These are phyloP conservation scores for Apotomis betuletana DNA, from an alignment of 2,888 invertebrate genomes.

Conservation along the genomic window DNA sequence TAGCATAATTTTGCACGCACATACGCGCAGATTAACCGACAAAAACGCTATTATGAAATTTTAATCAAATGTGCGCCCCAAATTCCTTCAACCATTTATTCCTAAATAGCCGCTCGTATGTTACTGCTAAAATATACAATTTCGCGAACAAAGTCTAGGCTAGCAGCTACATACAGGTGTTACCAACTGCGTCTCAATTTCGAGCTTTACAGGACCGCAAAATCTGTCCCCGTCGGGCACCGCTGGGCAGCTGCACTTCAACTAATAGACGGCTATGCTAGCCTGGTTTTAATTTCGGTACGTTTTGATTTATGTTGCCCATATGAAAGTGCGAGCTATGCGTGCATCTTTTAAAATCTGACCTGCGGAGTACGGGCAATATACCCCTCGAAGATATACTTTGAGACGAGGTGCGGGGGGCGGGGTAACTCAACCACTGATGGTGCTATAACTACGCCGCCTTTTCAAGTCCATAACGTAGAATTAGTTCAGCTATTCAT, in stretches of 20 bases:
- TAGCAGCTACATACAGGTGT: constrained; percentile 55
- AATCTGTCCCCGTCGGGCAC: constrained; percentile 70
- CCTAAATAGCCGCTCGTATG: constrained; percentile 40
- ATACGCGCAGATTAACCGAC: background rate
- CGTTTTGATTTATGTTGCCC: constrained; percentile 76
- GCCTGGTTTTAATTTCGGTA: constrained; percentile 75
- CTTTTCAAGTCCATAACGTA: constrained; percentile 67
- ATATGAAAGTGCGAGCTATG: constrained; percentile 71
- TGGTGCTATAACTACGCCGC: constrained; percentile 57
- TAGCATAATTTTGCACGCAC: background rate
- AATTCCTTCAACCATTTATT: constrained; percentile 34
- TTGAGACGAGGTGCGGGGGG: constrained; percentile 46
- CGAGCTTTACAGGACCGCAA: constrained; percentile 60
- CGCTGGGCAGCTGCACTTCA: constrained; percentile 57
- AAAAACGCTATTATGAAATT: constrained; percentile 12
- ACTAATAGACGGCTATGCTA: constrained; percentile 70
- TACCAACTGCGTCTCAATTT: constrained; percentile 62
- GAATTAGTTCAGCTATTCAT: constrained; percentile 72
- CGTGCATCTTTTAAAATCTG: constrained; percentile 65
- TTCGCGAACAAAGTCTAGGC: constrained; percentile 42
- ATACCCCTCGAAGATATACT: constrained; percentile 48
- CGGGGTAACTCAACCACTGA: constrained; percentile 52
- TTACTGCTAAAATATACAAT: constrained; percentile 42
- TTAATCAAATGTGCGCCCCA: constrained; percentile 23
- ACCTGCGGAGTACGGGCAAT: constrained; percentile 57